Conservation (phyloP, 2,888 invertebrate species). For the Nymphalis c-album region DNA sequence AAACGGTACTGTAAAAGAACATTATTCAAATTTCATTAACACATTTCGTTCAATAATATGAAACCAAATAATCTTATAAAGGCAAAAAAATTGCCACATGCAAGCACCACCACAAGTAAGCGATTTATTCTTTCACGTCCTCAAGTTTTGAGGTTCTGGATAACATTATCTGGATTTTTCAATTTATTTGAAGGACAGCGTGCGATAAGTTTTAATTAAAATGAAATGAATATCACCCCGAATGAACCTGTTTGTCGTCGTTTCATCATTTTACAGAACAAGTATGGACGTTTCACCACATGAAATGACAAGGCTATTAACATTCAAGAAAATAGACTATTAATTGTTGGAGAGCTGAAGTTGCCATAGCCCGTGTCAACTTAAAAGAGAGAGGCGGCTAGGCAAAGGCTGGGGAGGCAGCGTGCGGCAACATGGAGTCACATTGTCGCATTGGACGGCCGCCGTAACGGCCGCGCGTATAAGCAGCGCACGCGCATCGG, state of each 20-base stretch:
- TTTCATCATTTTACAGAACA: slow-evolving; percentile 12
- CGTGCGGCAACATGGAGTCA: slow-evolving; percentile 59
- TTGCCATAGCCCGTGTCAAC: slow-evolving; percentile 47
- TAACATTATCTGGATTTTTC: slow-evolving; percentile 3
- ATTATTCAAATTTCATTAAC: no score
- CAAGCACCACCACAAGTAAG: not conserved
- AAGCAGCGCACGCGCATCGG: slow-evolving; percentile 60
- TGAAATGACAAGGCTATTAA: slow-evolving; percentile 22
- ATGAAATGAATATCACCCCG: not conserved
- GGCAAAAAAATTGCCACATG: no score
- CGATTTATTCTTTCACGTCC: not conserved
- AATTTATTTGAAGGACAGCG: slow-evolving; percentile 3
- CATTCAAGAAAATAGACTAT: slow-evolving; percentile 27
- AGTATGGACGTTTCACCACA: slow-evolving; percentile 8
- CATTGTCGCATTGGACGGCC: slow-evolving; percentile 76
- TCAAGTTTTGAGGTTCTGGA: not conserved
- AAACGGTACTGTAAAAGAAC: no score
- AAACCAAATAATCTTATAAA: no score
- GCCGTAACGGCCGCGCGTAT: slow-evolving; percentile 71
- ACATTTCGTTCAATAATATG: no score
- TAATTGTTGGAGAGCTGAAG: slow-evolving; percentile 30
- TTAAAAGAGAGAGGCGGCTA: slow-evolving; percentile 80
- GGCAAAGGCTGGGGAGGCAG: slow-evolving; percentile 69
- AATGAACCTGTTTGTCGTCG: slow-evolving; percentile 1
- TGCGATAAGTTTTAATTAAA: slow-evolving; percentile 9